Percentiles rank a stretch among this genome's conserved stretches.
phyloP scores from a whole-genome alignment of 2,113 vertebrate genomes.

The Athene noctua region DNA sequence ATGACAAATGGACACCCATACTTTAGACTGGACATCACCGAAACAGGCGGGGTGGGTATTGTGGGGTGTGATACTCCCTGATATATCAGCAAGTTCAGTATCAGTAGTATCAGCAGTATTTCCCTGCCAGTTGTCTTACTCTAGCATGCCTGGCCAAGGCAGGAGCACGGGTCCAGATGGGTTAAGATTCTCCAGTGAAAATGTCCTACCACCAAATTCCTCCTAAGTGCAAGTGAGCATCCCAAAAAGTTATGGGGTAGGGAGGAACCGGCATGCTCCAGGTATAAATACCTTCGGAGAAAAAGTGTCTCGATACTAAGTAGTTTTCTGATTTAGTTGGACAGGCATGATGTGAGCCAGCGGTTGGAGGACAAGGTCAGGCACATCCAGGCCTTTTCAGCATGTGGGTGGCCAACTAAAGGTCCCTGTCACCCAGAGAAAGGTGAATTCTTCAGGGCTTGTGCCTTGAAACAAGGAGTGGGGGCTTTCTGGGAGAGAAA shows the following conservation, averaged over 20 bases:
- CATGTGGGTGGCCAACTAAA: not conserved
- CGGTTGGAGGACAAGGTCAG: not conserved
- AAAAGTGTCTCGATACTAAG: not conserved
- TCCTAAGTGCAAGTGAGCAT: not conserved
- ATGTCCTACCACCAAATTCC: not conserved
- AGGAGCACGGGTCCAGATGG: too few relatives aligned
- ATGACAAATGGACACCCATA: not conserved
- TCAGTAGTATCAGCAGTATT: too few relatives aligned
- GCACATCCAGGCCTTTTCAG: not conserved
- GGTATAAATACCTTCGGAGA: not conserved
- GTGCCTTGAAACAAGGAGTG: not conserved
- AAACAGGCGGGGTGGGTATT: not conserved
- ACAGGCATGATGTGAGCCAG: not conserved
- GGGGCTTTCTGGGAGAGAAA: not conserved
- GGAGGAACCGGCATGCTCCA: not conserved
- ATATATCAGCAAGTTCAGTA: not conserved
- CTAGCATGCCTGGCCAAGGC: not conserved
- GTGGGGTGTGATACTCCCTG: accelerated
- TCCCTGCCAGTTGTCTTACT: not conserved
- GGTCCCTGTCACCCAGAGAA: not conserved
- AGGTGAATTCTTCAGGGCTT: not conserved
- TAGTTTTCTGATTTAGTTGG: not conserved
- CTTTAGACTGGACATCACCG: not conserved
- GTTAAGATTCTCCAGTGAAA: not conserved
- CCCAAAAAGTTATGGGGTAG: not conserved